Conservation (phyloP, 2,113 vertebrate genomes). For the Riparia riparia region DNA sequence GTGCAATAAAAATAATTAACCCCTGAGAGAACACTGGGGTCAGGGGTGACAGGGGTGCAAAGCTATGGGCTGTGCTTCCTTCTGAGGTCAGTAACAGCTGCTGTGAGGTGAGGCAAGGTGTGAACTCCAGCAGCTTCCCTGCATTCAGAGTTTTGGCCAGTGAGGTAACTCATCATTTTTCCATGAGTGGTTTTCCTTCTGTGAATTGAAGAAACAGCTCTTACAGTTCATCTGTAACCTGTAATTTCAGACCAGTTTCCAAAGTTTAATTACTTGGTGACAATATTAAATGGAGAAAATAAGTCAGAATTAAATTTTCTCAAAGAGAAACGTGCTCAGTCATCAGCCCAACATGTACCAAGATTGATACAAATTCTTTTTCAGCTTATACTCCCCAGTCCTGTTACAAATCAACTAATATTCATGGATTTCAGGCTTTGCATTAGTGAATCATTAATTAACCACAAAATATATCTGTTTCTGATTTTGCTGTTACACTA, state of each 20-base stretch:
- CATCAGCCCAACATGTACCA: no score
- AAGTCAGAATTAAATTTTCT: background rate
- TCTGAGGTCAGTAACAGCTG: background rate
- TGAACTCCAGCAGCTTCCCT: background rate
- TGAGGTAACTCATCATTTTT: background rate
- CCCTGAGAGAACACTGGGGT: background rate
- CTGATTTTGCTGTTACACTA: background rate
- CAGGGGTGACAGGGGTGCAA: background rate
- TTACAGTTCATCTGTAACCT: background rate
- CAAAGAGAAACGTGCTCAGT: fast-evolving
- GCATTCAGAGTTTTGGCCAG: background rate
- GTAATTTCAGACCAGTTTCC: background rate
- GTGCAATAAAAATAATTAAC: constrained; percentile 17
- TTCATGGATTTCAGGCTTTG: background rate
- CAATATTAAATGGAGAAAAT: background rate
- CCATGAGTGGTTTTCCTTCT: background rate
- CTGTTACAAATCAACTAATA: background rate
- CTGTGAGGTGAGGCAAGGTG: background rate
- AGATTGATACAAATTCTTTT: background rate
- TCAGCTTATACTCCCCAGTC: background rate
- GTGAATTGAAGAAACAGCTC: background rate
- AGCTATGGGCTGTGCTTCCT: background rate
- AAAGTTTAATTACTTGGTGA: background rate
- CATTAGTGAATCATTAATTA: background rate
- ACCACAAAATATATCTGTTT: background rate